These are phyloP conservation scores for Pterocles gutturalis DNA, from an alignment of 2,113 vertebrate species.

Conservation along the genomic window DNA sequence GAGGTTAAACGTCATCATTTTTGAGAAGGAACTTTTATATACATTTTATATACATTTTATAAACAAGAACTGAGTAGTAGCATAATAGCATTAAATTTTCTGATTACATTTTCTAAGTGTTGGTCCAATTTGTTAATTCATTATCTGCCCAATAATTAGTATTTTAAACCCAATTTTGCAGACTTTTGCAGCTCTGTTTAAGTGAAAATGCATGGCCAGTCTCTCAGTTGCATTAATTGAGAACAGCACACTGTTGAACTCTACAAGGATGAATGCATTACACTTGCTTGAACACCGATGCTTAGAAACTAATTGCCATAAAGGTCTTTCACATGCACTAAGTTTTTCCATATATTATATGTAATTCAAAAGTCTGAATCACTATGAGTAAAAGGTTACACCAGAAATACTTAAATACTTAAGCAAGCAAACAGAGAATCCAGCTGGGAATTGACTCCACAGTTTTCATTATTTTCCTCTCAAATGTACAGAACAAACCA, in stretches of 20 bases:
- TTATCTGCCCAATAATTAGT: neutral
- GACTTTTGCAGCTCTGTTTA: neutral
- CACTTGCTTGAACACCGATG: neutral
- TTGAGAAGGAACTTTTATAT: neutral
- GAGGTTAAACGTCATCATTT: neutral
- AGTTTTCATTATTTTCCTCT: neutral
- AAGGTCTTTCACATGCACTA: neutral
- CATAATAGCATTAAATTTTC: neutral
- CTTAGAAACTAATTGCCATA: conserved; percentile 4
- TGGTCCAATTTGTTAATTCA: neutral
- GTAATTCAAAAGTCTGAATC: conserved; percentile 19
- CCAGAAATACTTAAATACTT: neutral
- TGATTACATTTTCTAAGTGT: neutral
- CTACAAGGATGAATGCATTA: neutral
- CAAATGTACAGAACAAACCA: neutral
- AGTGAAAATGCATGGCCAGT: neutral
- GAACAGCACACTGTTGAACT: neutral
- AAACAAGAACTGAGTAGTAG: neutral
- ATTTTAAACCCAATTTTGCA: neutral
- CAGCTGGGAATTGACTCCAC: conserved; percentile 13
- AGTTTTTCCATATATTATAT: neutral
- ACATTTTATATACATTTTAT: neutral
- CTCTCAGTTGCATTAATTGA: neutral
- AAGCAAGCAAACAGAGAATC: neutral
- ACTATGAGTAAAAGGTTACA: neutral